Percentiles rank a stretch among this genome's conserved stretches.
These are phyloP conservation scores for Schizopygopsis pylzovi DNA, from an alignment of 2,797 vertebrate species.

Conservation along the genomic window DNA sequence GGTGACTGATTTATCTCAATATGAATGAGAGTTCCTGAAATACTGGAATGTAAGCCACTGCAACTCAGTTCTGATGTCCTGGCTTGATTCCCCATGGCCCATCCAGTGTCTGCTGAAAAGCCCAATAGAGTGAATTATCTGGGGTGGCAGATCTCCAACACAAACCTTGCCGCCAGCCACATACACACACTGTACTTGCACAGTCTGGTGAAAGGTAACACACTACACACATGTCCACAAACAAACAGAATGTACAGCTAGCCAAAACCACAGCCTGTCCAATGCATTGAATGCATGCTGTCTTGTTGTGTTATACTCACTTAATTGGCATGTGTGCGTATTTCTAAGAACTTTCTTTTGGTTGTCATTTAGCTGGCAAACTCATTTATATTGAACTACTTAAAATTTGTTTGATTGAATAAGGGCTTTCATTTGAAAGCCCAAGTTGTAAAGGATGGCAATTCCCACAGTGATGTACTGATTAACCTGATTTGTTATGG, in stretches of 20 bases:
- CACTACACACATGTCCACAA: constrained; percentile 66
- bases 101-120: constrained; percentile 51
- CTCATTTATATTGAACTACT: background rate
- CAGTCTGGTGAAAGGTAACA: constrained; percentile 30
- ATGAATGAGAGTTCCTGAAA: constrained; percentile 22
- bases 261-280: constrained; percentile 8
- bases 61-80: constrained; percentile 41
- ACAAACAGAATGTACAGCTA: constrained; percentile 4
- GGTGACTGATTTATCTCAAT: background rate
- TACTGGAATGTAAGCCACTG: background rate
- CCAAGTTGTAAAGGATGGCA: constrained; percentile 40
- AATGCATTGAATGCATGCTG: background rate
- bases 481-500: constrained; percentile 16
- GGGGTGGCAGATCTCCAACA: constrained; percentile 75
- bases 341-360: background rate
- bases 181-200: constrained; percentile 72
- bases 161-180: constrained; percentile 72
- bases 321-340: background rate
- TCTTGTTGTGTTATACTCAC: background rate
- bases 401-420: background rate
- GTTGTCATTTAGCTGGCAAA: background rate
- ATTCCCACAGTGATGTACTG: constrained; percentile 3
- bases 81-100: constrained; percentile 18
- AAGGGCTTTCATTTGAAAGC: background rate
- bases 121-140: constrained; percentile 72